These are phyloP conservation scores for Philereme transversata DNA, from an alignment of 2,888 invertebrate genomes.

Conservation along the genomic window DNA sequence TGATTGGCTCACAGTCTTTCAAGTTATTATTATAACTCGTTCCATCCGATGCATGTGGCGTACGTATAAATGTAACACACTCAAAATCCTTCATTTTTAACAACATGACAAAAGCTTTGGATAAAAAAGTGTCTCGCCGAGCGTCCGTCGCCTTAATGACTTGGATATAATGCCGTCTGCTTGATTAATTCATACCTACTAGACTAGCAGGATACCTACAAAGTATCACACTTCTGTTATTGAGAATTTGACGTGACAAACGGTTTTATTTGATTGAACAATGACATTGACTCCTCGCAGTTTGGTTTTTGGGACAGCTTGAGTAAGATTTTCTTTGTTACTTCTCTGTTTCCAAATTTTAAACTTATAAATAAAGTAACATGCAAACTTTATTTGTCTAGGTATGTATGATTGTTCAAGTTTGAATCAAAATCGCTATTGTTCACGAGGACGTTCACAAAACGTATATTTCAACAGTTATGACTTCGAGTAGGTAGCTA, in stretches of 20 bases:
- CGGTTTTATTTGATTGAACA: too few relatives aligned
- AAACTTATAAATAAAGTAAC: too few relatives aligned
- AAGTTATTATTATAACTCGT: not conserved
- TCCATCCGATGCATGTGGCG: too few relatives aligned
- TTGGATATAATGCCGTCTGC: slow-evolving; percentile 38
- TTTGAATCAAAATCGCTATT: slow-evolving; percentile 16
- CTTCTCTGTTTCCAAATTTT: too few relatives aligned
- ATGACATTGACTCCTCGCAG: too few relatives aligned
- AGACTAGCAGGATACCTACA: slow-evolving; percentile 10
- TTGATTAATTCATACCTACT: slow-evolving; percentile 32
- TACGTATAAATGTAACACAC: slow-evolving; percentile 7
- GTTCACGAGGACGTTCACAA: slow-evolving; percentile 25
- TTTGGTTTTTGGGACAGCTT: too few relatives aligned
- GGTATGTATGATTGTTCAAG: not conserved
- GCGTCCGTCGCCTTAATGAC: slow-evolving; percentile 33
- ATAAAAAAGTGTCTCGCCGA: slow-evolving; percentile 32
- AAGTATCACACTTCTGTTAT: too few relatives aligned
- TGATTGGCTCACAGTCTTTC: not conserved
- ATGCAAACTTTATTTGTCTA: too few relatives aligned
- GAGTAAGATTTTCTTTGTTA: too few relatives aligned
- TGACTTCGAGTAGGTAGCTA: slow-evolving; percentile 6
- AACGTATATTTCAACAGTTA: slow-evolving; percentile 42
- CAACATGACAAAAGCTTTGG: slow-evolving; percentile 8
- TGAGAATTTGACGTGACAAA: too few relatives aligned
- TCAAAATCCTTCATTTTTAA: slow-evolving; percentile 15